Percentiles rank a stretch among this genome's conserved stretches.
Conservation (phyloP, 1,140 invertebrate species). For the Sinella curviseta region DNA sequence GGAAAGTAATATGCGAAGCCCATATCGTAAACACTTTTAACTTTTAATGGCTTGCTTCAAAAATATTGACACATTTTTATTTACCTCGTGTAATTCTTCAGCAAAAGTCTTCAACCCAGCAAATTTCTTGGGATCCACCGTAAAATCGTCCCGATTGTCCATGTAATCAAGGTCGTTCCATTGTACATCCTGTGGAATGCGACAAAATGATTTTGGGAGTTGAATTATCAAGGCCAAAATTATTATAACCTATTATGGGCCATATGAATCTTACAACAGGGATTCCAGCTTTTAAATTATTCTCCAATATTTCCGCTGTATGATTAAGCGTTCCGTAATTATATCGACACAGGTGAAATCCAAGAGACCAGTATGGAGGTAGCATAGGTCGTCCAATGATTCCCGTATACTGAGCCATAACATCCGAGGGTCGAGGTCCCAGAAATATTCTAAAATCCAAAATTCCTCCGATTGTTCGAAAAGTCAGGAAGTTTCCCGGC, state of each 20-base stretch:
- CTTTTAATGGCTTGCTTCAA: too few species aligned
- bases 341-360: conserved; percentile 82
- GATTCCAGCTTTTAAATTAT: conserved; percentile 70
- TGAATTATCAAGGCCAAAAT: too few species aligned
- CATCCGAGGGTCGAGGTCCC: conserved; percentile 68
- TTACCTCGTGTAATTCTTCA: conserved; percentile 65
- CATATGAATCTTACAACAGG: conserved; percentile 68
- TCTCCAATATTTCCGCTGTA: conserved; percentile 67
- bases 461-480: conserved; percentile 72
- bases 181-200: conserved; percentile 64
- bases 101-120: conserved; percentile 72
- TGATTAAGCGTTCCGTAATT: conserved; percentile 69
- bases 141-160: conserved; percentile 83
- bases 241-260: neutral
- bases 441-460: conserved; percentile 66
- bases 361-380: conserved; percentile 86
- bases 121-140: conserved; percentile 69
- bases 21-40: too few species aligned
- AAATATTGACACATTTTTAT: too few species aligned
- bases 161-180: conserved; percentile 94
- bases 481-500: conserved; percentile 74
- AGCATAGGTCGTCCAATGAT: conserved; percentile 75
- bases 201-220: too few species aligned
- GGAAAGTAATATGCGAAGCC: too few species aligned
- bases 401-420: conserved; percentile 72